Evolutionary conservation across 2,797 vertebrate genomes (phyloP).

Genomic region (Sciaenops ocellatus): DNA sequence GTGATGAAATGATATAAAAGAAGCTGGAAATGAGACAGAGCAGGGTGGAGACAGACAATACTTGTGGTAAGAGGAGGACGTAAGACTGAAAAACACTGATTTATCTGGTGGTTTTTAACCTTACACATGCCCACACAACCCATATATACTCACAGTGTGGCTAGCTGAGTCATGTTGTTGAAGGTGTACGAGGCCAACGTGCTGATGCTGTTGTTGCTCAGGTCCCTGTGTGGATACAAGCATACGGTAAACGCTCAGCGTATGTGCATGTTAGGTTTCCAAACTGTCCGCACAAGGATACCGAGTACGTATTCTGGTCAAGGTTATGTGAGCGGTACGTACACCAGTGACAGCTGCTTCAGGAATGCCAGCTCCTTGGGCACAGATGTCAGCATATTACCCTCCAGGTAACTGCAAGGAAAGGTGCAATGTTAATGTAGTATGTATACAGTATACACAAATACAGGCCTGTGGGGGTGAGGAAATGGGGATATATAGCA

Average conservation of each 20-base stretch:
- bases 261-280: background rate
- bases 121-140: background rate
- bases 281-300: background rate
- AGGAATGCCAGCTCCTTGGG: conserved; percentile 92
- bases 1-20: background rate
- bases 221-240: conserved; percentile 86
- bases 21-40: background rate
- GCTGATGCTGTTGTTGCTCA: conserved; percentile 99
- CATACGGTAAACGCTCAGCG: conserved; percentile 25
- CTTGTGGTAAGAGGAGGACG: background rate
- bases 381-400: conserved; percentile 93
- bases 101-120: conserved; percentile 7
- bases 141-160: conserved; percentile 92
- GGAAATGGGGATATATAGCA: background rate
- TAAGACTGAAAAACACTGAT: background rate
- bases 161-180: conserved; percentile 97
- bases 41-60: background rate
- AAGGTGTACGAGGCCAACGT: conserved; percentile 91
- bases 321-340: conserved; percentile 77
- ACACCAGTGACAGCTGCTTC: conserved; percentile 96
- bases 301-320: conserved; percentile 26
- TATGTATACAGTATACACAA: conserved; percentile 17
- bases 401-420: conserved; percentile 95
- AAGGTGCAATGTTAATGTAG: conserved; percentile 43
- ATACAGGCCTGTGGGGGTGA: conserved; percentile 8